Conservation (phyloP, 2,113 vertebrate genomes). For the Tretioscincus oriximinensis region DNA sequence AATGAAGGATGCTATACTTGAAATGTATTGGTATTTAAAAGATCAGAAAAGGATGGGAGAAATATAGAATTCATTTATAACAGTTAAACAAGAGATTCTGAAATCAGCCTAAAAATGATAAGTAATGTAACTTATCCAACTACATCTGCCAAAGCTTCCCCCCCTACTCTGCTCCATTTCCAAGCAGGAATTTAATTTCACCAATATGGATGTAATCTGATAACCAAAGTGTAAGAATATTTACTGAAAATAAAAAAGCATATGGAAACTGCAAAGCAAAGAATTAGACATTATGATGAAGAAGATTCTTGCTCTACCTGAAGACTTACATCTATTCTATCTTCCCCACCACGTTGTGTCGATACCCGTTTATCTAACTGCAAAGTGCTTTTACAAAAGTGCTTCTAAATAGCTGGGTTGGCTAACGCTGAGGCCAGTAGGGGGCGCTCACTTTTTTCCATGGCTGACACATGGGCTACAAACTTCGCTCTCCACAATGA, state of each 20-base stretch:
- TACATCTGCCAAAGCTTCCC: slow-evolving; percentile 24
- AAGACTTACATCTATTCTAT: no score
- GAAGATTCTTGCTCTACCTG: no score
- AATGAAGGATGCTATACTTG: no score
- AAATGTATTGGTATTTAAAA: no score
- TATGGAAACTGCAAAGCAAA: neutral
- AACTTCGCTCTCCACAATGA: no score
- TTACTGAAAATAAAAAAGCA: neutral
- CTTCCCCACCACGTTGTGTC: no score
- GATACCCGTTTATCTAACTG: no score
- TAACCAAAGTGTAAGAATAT: slow-evolving; percentile 1
- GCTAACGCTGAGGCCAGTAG: no score
- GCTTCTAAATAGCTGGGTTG: no score
- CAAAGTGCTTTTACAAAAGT: no score
- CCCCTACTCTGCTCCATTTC: neutral
- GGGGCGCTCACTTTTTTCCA: no score
- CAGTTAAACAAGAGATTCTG: neutral
- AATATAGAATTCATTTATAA: slow-evolving; percentile 1
- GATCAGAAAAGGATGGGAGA: neutral
- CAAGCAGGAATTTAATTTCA: slow-evolving; percentile 8
- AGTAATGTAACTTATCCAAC: neutral
- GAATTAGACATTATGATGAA: neutral
- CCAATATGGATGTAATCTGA: neutral
- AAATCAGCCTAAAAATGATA: slow-evolving; percentile 16
- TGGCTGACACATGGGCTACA: no score